A percentile compares a stretch with the other conserved stretches of the same genome.
Evolutionary conservation across 2,797 vertebrate species (phyloP).

Genomic region (Sebastes matsubarae): DNA sequence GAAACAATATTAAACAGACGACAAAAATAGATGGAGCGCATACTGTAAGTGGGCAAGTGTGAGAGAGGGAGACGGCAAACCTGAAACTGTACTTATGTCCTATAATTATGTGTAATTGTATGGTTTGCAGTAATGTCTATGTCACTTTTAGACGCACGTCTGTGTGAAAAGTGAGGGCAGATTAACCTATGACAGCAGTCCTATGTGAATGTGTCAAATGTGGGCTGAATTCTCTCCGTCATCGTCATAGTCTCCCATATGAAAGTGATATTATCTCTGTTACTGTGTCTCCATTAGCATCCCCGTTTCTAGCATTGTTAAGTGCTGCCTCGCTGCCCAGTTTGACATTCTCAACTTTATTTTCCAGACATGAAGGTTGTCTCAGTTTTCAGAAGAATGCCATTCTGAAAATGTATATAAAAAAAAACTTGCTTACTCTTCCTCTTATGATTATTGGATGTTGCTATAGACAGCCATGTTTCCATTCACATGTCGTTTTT

Average conservation of each 20-base stretch:
- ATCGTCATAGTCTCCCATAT: background rate
- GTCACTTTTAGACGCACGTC: background rate
- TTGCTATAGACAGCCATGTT: background rate
- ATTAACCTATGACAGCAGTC: background rate
- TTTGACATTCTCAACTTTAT: background rate
- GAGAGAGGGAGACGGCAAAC: background rate
- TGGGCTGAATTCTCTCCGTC: background rate
- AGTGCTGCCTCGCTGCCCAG: background rate
- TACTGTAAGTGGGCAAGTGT: background rate
- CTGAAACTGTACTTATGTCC: background rate
- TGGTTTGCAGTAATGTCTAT: background rate
- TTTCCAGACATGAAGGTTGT: background rate
- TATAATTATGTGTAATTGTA: constrained; percentile 14
- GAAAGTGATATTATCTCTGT: background rate
- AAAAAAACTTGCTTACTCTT: background rate
- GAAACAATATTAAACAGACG: background rate
- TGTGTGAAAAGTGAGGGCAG: background rate
- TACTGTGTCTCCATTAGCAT: background rate
- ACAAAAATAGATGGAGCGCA: background rate
- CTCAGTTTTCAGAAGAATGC: background rate
- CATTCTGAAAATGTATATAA: background rate
- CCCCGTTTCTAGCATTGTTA: background rate
- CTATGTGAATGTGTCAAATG: background rate
- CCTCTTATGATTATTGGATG: background rate
- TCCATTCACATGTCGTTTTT: no score